phyloP scores from a whole-genome alignment of 1,140 invertebrate genomes.

The Mylabris phalerata region DNA sequence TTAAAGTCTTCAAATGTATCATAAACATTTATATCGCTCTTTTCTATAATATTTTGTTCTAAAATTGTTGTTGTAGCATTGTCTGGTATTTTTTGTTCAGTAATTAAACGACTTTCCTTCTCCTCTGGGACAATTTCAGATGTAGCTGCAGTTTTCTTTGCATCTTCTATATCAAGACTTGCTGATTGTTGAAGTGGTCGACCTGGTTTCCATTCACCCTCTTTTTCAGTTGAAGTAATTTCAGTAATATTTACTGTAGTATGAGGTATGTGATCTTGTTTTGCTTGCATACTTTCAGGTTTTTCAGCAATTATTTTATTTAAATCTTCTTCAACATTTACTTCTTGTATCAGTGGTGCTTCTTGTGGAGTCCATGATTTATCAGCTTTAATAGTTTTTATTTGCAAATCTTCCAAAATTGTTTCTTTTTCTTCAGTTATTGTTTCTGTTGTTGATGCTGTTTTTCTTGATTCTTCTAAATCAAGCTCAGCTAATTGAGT shows the following conservation, averaged over 20 bases:
- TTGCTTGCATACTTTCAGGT: conserved; percentile 29
- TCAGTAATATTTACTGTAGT: conserved; percentile 40
- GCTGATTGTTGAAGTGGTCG: conserved; percentile 35
- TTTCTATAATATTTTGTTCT: conserved; percentile 28
- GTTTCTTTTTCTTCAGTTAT: conserved; percentile 11
- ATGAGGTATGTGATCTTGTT: conserved; percentile 27
- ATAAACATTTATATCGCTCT: conserved; percentile 27
- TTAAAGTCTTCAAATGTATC: conserved; percentile 19
- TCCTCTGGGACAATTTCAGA: conserved; percentile 20
- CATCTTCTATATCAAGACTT: conserved; percentile 39
- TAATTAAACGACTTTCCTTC: neutral
- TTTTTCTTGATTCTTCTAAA: conserved; percentile 37
- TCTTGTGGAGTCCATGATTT: conserved; percentile 13
- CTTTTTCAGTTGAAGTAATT: conserved; percentile 42
- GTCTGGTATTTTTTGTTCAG: neutral
- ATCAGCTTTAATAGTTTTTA: conserved; percentile 12
- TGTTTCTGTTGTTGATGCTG: neutral
- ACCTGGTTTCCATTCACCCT: conserved; percentile 38
- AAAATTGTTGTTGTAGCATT: conserved; percentile 25
- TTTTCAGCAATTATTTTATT: conserved; percentile 36
- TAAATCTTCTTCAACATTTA: conserved; percentile 38
- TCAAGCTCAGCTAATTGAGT: conserved; percentile 25
- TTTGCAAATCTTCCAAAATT: conserved; percentile 7
- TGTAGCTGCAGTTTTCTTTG: conserved; percentile 18
- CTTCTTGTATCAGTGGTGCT: conserved; percentile 45